Percentiles rank a stretch among this genome's conserved stretches.
Conservation (phyloP, 2,113 vertebrate species). For the Brachyhypopomus occidentalis region DNA sequence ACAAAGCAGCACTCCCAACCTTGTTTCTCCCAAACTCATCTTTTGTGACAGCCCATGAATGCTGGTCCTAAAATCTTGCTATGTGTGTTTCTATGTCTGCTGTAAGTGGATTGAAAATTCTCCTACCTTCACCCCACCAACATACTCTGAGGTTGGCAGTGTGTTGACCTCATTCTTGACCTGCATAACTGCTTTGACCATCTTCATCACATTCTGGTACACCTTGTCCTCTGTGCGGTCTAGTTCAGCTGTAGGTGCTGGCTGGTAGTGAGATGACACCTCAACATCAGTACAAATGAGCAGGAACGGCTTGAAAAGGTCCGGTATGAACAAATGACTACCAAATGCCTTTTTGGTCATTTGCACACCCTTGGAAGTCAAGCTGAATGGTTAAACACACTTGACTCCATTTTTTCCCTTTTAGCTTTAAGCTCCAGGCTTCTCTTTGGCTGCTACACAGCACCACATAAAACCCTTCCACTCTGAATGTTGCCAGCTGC, state of each 20-base stretch:
- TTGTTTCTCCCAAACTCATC: not conserved
- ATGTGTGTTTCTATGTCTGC: not conserved
- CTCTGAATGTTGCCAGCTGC: conserved; percentile 48
- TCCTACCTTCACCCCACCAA: conserved; percentile 84
- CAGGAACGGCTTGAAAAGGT: not conserved
- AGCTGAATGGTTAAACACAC: not conserved
- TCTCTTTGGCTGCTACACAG: conserved; percentile 15
- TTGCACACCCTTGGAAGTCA: not conserved
- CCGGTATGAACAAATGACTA: too few relatives aligned
- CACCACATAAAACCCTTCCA: conserved; percentile 33
- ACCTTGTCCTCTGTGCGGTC: conserved; percentile 87
- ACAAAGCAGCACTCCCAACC: not conserved
- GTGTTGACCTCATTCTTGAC: conserved; percentile 87
- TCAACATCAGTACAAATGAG: conserved; percentile 14
- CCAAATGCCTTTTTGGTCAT: not conserved
- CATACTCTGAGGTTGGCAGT: conserved; percentile 81
- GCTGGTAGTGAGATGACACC: conserved; percentile 46
- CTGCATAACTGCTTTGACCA: conserved; percentile 87
- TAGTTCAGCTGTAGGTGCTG: conserved; percentile 84
- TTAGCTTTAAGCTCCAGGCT: conserved; percentile 29
- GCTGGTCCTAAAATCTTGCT: not conserved
- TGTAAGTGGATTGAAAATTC: not conserved
- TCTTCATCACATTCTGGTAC: conserved; percentile 86
- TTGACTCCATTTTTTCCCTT: not conserved
- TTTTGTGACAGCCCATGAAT: not conserved